phyloP scores from a whole-genome alignment of 2,113 vertebrate species.

The Spermophilus dauricus region DNA sequence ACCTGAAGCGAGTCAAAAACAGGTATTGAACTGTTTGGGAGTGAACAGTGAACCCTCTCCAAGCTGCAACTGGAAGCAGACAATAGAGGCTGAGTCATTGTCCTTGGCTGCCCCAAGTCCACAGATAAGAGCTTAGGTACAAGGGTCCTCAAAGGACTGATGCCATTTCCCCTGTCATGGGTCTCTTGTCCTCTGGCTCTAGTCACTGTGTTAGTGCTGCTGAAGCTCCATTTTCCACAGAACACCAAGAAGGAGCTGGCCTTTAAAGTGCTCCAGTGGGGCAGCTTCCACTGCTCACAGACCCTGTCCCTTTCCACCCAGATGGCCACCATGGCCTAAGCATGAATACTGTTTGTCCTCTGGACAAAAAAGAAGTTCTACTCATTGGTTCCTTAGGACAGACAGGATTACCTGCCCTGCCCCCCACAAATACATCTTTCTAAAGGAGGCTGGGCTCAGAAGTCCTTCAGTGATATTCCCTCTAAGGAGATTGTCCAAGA shows the following conservation, averaged over 20 bases:
- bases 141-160: neutral
- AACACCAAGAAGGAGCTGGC: neutral
- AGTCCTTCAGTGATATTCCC: neutral
- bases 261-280: neutral
- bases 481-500: neutral
- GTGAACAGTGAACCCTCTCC: neutral
- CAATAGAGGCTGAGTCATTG: neutral
- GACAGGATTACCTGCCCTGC: fast-evolving
- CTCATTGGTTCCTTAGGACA: neutral
- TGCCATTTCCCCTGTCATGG: fast-evolving
- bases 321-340: fast-evolving
- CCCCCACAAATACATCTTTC: neutral
- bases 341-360: neutral
- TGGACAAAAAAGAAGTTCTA: neutral
- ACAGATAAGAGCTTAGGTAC: no score
- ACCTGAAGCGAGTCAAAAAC: neutral
- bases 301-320: neutral
- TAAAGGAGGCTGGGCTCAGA: neutral
- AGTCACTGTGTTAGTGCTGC: fast-evolving
- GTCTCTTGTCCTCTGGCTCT: neutral
- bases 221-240: neutral
- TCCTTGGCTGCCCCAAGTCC: neutral
- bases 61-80: neutral
- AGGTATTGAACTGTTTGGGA: no score
- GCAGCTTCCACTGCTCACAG: neutral